Conservation (phyloP, 2,113 vertebrate species). For the Ctenomys sociabilis region DNA sequence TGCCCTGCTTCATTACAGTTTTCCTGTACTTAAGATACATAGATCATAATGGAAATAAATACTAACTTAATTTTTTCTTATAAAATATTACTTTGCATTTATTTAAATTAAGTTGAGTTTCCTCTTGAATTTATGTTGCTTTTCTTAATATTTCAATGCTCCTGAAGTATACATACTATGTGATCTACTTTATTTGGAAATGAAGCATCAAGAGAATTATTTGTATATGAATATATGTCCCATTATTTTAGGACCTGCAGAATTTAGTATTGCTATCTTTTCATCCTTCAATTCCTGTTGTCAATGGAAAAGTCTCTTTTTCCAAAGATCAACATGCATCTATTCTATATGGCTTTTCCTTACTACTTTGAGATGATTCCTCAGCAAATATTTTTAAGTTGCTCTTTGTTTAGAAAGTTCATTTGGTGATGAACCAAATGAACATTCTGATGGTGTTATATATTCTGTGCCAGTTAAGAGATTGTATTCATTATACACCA, state of each 20-base stretch:
- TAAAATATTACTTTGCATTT: background rate
- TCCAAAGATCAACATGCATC: background rate
- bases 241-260: background rate
- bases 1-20: background rate
- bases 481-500: background rate
- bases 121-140: background rate
- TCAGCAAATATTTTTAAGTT: background rate
- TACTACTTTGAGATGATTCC: background rate
- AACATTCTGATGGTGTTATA: background rate
- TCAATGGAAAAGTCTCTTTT: background rate
- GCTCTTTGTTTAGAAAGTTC: background rate
- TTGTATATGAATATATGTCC: background rate
- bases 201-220: background rate
- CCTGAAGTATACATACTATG: background rate
- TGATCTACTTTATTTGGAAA: background rate
- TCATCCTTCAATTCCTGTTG: background rate
- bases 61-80: background rate
- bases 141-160: background rate
- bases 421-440: no score
- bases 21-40: background rate
- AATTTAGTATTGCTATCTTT: background rate
- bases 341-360: background rate
- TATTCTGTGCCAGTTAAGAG: background rate
- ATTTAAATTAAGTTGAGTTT: background rate
- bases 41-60: constrained; percentile 50